Evolutionary conservation across 2,888 invertebrate genomes (phyloP), one percentile per base, ranked within the genome.

Genomic region (Branchipolynoe longqiensis): DNA sequence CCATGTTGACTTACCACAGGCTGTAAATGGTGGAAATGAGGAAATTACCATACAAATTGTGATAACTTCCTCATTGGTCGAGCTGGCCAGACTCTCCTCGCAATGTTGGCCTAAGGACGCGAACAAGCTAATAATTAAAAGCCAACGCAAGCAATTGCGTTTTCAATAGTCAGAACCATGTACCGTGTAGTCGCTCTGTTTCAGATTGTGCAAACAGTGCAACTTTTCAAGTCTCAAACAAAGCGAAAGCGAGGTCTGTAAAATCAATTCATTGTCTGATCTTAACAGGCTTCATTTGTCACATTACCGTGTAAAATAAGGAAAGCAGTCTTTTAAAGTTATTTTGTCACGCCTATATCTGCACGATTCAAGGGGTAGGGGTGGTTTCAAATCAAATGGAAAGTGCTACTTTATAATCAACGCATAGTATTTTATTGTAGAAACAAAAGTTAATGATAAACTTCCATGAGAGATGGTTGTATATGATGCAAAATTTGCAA

Each of bases 31-130:
- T 41, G 78, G 78, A 48, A 78, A 78, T 78, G 78, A 78, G 54
- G 78, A 78, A 78, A 78, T 78, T 78, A 78, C 78, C 78, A 78
- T 33, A 18, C 22, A 2, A 31, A n/a, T 33, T 18, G 31, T 78
- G 78, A 78, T 54, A 78, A 78, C 78, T 78, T 78, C 78, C 54
- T 48, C 78, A 78, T 78, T 0, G 48, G 22, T 48, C 25, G 78
- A 78, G 78, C 31, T 69, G 78, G 78, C 78, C 78, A 78, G 38
- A 69, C 78, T 78, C 78, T 78, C 78, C 78, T 78, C 78, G 54
- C 69, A 78, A 31, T 78, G 78, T 78, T 41, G 78, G 78, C 78
- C 78, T 41, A 28, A 41, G 78, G 78, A 78, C 78, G 78, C 78
- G 78, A 78, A 41, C 41, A 48, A 78, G 78, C 78, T 78, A 48